A percentile compares a stretch with the other conserved stretches of the same genome.
Evolutionary conservation across 2,797 vertebrate species (phyloP).

Genomic region (Paedocypris micromegethes): DNA sequence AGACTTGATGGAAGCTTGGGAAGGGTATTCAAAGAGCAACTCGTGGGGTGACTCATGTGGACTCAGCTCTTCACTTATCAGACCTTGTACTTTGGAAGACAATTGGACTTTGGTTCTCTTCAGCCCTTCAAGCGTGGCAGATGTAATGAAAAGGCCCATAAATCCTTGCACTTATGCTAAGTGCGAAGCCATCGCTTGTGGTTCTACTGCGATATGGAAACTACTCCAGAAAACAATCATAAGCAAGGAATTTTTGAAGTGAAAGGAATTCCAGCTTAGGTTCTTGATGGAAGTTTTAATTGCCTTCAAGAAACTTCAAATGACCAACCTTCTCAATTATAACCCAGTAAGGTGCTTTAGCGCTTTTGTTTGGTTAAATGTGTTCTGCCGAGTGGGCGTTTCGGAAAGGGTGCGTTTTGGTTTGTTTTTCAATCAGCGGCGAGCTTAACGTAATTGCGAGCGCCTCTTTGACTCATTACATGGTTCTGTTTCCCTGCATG

Average conservation of each 20-base stretch:
- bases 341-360: constrained; percentile 2
- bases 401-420: constrained; percentile 41
- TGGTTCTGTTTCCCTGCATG: constrained; percentile 47
- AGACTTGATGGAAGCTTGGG: constrained; percentile 14
- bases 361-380: neutral
- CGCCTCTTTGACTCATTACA: constrained; percentile 49
- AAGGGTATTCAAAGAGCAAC: constrained; percentile 34
- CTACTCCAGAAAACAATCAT: no score
- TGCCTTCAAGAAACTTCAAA: constrained; percentile 36
- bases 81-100: constrained; percentile 28
- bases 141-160: constrained; percentile 32
- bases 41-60: constrained; percentile 13
- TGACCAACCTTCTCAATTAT: neutral
- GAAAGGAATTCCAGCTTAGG: no score
- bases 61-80: constrained; percentile 46
- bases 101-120: constrained; percentile 38
- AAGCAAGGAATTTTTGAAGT: no score
- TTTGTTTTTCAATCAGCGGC: constrained; percentile 49
- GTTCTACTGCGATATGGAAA: no score
- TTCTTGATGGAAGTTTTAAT: neutral
- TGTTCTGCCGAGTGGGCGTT: constrained; percentile 5
- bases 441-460: constrained; percentile 49
- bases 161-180: constrained; percentile 14
- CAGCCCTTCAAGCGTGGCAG: constrained; percentile 35
- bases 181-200: neutral